Evolutionary conservation across 2,797 vertebrate genomes (phyloP).

Genomic region (Pantherophis alleghaniensis): DNA sequence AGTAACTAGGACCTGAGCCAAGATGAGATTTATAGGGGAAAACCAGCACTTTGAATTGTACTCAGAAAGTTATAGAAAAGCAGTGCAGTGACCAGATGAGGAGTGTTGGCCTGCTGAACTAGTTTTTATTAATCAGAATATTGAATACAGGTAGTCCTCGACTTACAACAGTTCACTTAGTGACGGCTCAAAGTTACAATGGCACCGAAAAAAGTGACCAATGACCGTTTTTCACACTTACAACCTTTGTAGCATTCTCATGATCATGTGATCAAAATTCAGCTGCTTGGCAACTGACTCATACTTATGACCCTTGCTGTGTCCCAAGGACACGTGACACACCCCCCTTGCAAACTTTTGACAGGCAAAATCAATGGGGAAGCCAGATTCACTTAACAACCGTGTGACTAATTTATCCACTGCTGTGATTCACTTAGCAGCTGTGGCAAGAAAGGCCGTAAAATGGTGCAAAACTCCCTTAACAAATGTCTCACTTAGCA

Average conservation of each 20-base stretch:
- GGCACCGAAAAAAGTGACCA: neutral
- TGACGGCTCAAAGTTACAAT: neutral
- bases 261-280: neutral
- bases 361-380: neutral
- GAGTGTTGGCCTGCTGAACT: neutral
- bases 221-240: neutral
- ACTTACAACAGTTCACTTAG: neutral
- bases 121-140: neutral
- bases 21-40: neutral
- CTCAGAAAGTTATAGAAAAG: neutral
- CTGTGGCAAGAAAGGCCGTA: neutral
- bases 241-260: neutral
- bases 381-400: neutral
- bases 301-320: neutral
- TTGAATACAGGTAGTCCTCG: neutral
- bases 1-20: neutral
- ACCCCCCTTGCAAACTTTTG: neutral
- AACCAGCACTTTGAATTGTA: neutral
- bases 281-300: neutral
- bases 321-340: neutral
- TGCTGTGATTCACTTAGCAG: neutral
- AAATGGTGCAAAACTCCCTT: neutral
- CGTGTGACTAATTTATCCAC: neutral
- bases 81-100: neutral
- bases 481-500: neutral